Evolutionary conservation across 2,113 vertebrate genomes (phyloP).

Genomic region (Tachysurus fulvidraco): DNA sequence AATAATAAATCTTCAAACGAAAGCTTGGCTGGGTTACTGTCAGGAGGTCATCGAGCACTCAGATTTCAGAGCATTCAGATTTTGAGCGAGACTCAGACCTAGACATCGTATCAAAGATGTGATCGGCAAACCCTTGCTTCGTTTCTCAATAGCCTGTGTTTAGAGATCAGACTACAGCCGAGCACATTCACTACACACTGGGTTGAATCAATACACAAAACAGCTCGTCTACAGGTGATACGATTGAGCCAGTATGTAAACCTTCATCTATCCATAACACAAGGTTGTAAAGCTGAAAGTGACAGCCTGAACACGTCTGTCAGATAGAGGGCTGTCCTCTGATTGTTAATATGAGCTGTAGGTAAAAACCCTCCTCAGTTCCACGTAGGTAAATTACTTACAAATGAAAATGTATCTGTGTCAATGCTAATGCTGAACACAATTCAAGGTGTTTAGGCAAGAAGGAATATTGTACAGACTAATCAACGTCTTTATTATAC

Average conservation of each 20-base stretch:
- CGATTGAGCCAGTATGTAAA: neutral
- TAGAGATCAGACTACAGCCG: neutral
- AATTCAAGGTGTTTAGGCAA: neutral
- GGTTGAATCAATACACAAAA: neutral
- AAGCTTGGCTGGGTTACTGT: neutral
- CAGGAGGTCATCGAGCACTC: neutral
- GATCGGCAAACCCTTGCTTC: neutral
- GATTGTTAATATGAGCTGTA: neutral
- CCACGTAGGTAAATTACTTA: constrained; percentile 19
- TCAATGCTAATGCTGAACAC: constrained; percentile 1
- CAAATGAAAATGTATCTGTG: neutral
- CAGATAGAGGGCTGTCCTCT: neutral
- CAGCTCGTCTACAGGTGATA: neutral
- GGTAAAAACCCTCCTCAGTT: neutral
- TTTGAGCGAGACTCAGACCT: neutral
- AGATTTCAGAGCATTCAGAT: no score
- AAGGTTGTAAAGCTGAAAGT: neutral
- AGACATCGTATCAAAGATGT: neutral
- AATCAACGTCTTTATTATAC: neutral
- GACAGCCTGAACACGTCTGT: neutral
- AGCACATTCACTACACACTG: neutral
- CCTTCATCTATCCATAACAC: neutral
- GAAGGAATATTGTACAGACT: no score
- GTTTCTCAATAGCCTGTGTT: neutral
- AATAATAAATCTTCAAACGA: neutral